A percentile compares a stretch with the other conserved stretches of the same genome.
Conservation (phyloP, 2,888 invertebrate species). For the Scelioninae gen. 1 region DNA sequence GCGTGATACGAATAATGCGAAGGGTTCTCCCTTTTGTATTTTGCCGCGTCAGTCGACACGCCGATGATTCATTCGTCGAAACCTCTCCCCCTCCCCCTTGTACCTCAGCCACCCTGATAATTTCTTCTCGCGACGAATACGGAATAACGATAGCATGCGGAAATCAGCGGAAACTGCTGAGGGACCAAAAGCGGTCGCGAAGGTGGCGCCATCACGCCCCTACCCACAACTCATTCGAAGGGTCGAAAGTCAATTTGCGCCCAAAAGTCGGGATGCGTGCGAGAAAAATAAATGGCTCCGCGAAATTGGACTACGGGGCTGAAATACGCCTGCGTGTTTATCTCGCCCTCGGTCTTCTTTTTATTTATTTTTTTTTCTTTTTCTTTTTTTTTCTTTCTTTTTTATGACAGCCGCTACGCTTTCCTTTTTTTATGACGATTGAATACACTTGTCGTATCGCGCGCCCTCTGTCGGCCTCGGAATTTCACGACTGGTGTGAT, state of each 20-base stretch:
- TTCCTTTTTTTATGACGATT: constrained; percentile 53
- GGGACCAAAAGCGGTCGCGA: constrained; percentile 54
- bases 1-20: constrained; percentile 63
- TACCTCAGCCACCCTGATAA: constrained; percentile 36
- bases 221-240: constrained; percentile 61
- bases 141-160: constrained; percentile 69
- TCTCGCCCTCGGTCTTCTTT: constrained; percentile 23
- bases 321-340: constrained; percentile 47
- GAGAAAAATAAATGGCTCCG: constrained; percentile 73
- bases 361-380: constrained; percentile 1
- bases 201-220: constrained; percentile 58
- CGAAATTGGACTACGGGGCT: constrained; percentile 68
- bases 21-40: constrained; percentile 45
- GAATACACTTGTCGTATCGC: constrained; percentile 51
- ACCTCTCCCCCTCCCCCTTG: constrained; percentile 2
- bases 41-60: constrained; percentile 55
- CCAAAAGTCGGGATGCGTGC: constrained; percentile 53
- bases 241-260: constrained; percentile 72
- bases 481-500: constrained; percentile 32
- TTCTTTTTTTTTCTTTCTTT: constrained; percentile 19
- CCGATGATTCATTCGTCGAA: constrained; percentile 48
- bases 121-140: constrained; percentile 63
- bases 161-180: constrained; percentile 67
- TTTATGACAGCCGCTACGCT: constrained; percentile 35
- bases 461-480: constrained; percentile 19